Conservation (phyloP, 2,797 vertebrate genomes). For the Danio albolineatus region DNA sequence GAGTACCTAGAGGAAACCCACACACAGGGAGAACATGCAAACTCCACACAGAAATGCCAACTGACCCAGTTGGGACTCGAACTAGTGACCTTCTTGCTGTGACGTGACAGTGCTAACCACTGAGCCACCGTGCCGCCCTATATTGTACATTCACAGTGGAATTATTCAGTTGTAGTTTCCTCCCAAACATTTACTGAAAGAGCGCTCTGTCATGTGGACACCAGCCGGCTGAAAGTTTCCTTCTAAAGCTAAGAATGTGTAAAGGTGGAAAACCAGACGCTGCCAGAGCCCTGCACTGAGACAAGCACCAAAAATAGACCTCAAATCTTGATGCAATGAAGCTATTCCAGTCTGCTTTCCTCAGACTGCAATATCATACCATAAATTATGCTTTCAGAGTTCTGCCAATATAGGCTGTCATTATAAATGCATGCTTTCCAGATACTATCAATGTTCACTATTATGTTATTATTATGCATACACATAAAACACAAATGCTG, state of each 20-base stretch:
- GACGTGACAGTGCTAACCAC: background rate
- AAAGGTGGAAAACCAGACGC: background rate
- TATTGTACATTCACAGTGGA: background rate
- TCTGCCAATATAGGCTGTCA: conserved; percentile 14
- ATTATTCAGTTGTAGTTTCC: background rate
- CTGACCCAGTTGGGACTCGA: too few species aligned
- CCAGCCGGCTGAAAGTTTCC: background rate
- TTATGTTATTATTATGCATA: background rate
- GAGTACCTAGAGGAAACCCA: too few species aligned
- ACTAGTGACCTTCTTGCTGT: too few species aligned
- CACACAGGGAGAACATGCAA: too few species aligned
- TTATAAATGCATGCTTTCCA: background rate
- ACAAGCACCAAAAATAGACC: background rate
- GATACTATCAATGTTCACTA: background rate
- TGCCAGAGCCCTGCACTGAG: background rate
- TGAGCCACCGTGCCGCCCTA: background rate
- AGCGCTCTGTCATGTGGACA: background rate
- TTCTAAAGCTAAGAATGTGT: conserved; percentile 10
- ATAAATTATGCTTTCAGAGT: background rate
- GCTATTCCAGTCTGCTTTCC: conserved; percentile 7
- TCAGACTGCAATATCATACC: background rate
- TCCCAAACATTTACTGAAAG: background rate
- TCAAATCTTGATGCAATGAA: background rate
- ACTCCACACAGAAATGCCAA: too few species aligned
- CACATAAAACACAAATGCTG: too few species aligned